Evolutionary conservation across 1,140 invertebrate species (phyloP).

Genomic region (Drosophila orosa): DNA sequence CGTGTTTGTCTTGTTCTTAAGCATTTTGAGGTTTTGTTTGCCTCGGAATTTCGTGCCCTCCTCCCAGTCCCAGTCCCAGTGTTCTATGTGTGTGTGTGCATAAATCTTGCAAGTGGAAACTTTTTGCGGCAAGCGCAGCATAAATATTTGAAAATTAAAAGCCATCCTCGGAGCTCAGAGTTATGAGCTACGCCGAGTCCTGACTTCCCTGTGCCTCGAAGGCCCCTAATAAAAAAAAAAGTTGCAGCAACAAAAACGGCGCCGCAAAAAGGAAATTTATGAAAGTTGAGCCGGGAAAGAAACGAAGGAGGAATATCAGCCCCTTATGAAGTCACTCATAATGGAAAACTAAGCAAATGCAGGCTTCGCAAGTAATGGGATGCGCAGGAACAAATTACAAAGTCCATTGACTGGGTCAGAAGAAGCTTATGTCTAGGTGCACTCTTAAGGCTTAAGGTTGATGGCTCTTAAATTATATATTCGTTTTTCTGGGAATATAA

Average conservation of each 20-base stretch:
- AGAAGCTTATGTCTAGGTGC: slow-evolving; percentile 13
- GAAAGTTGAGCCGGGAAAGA: slow-evolving; percentile 29
- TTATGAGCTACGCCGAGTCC: slow-evolving; percentile 12
- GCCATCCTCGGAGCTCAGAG: slow-evolving; percentile 32
- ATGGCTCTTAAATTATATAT: not conserved
- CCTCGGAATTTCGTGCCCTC: slow-evolving; percentile 9
- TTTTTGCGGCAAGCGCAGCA: slow-evolving; percentile 61
- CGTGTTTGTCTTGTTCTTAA: slow-evolving; percentile 44
- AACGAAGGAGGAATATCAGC: slow-evolving; percentile 2
- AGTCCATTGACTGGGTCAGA: slow-evolving; percentile 2
- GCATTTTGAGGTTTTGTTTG: slow-evolving; percentile 36
- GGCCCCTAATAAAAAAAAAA: slow-evolving; percentile 21
- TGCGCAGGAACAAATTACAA: not conserved
- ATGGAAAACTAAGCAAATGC: slow-evolving; percentile 39
- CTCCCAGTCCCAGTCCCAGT: not conserved
- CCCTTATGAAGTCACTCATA: slow-evolving; percentile 19
- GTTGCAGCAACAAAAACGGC: slow-evolving; percentile 34
- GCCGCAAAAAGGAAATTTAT: slow-evolving; percentile 34
- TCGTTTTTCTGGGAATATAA: not conserved
- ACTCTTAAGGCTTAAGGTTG: not conserved
- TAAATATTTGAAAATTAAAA: slow-evolving; percentile 77
- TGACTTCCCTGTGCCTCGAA: slow-evolving; percentile 12
- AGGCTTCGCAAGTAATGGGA: not conserved
- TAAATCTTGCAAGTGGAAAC: slow-evolving; percentile 64
- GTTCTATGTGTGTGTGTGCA: slow-evolving; percentile 27